Conservation (phyloP, 2,888 invertebrate genomes). For the Drosophila nigritarsus region DNA sequence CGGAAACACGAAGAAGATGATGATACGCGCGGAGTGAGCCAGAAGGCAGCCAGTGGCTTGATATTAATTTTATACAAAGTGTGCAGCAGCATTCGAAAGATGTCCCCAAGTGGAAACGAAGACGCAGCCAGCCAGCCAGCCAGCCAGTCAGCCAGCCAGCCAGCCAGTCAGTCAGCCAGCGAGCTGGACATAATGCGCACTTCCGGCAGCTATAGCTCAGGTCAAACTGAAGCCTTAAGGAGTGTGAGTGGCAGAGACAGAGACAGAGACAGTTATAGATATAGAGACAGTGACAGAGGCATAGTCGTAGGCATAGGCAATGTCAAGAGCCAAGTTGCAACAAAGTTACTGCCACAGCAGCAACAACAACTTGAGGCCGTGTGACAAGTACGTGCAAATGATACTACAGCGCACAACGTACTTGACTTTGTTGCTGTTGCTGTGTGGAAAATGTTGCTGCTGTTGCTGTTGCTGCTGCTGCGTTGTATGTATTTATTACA, state of each 20-base stretch:
- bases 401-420: constrained; percentile 78
- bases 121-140: constrained; percentile 24
- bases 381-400: constrained; percentile 82
- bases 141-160: constrained; percentile 44
- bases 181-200: constrained; percentile 54
- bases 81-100: constrained; percentile 45
- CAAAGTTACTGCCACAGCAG: constrained; percentile 27
- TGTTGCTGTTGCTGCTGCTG: constrained; percentile 31
- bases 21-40: not conserved
- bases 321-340: constrained; percentile 49
- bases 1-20: constrained; percentile 59
- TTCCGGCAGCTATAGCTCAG: constrained; percentile 10
- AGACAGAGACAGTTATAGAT: not conserved
- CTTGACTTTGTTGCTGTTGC: constrained; percentile 60
- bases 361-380: constrained; percentile 54
- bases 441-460: constrained; percentile 24
- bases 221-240: constrained; percentile 41
- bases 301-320: constrained; percentile 31
- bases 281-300: not conserved
- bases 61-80: constrained; percentile 82
- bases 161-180: constrained; percentile 39
- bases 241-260: not conserved
- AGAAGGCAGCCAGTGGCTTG: constrained; percentile 31
- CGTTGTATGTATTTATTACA: constrained; percentile 78
- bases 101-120: constrained; percentile 44